Base-by-base conservation (phyloP, 2,113 vertebrate species). In the Turdus rufiventris region DNA sequence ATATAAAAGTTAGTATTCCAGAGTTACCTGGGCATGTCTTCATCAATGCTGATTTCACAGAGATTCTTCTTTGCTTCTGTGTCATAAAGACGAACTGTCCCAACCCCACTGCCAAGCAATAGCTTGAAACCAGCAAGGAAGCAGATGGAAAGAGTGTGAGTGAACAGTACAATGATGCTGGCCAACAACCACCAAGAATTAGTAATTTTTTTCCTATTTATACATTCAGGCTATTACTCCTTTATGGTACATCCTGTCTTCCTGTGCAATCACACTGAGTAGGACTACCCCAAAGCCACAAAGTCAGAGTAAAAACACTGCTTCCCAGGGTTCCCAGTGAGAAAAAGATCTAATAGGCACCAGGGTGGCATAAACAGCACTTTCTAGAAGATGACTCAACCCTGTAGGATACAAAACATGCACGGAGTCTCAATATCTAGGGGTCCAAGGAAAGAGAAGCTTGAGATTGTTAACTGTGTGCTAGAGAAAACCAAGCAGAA, bases 11-110 rank as follows among this genome's bases (percentile, higher is more conserved):
- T 50, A 73, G 33, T 48, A 77, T 71, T 81, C 18, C 36, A 86
- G 47, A 70, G 67, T 96, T 97, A 99, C 99, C 99, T 98, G 79
- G 98, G 99, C 96, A 99, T 98, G 15, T 98, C 98, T 3, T 99
- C 99, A 10, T 98, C 98, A 62, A 99, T 99, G 91, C 94, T 98
- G 97, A 99, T 99, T 96, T 99, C 99, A 61, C 99, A 99, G 45
- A 99, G 98, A 84, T 98, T 99, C 98, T 99, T 99, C 98, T 99
- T 99, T 3, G 99, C 99, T 45, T 99, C 99, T 0, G 99, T 99
- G 89, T 99, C 99, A 15, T 99, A 99, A 10, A 99, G 98, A 36
- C 98, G 98, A 56, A 99, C 99, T 0, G 99, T 99, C 15, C 99
- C 99, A 0, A 99, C 98, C 2, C 99, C 99, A 18, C 99, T 99